Evolutionary conservation across 1,140 invertebrate genomes (phyloP).

Genomic region (Pogonomyrmex barbatus): DNA sequence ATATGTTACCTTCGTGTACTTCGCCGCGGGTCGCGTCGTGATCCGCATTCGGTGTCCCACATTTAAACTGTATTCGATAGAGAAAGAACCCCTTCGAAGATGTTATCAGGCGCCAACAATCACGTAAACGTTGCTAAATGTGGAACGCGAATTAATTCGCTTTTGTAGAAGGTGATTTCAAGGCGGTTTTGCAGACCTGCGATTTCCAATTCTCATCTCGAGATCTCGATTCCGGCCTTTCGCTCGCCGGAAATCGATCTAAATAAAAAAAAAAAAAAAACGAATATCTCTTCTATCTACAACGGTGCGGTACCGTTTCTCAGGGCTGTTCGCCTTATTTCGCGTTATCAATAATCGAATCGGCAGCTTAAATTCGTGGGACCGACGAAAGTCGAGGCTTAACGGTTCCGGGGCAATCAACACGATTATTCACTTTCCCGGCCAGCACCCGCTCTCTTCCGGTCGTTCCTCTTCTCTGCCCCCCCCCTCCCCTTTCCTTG

Average conservation of each 20-base stretch:
- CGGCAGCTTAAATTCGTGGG: not conserved
- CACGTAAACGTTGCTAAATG: not conserved
- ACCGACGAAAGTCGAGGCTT: conserved; percentile 18
- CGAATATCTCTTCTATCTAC: conserved; percentile 16
- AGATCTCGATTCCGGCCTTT: not conserved
- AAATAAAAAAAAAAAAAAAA: not conserved
- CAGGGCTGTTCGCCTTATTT: conserved; percentile 19
- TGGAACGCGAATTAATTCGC: conserved; percentile 19
- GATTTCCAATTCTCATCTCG: not conserved
- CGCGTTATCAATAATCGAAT: conserved; percentile 45
- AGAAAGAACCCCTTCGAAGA: not conserved
- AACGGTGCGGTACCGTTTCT: not conserved
- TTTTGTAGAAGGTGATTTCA: not conserved
- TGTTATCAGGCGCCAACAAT: conserved; percentile 1
- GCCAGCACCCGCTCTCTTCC: conserved; percentile 36
- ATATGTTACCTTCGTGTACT: not conserved
- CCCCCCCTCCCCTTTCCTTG: not conserved
- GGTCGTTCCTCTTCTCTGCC: not conserved
- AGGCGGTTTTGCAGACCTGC: not conserved
- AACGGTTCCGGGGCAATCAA: conserved; percentile 29
- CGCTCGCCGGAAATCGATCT: not conserved
- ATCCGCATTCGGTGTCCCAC: not conserved
- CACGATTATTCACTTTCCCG: conserved; percentile 41
- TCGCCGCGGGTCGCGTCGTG: not conserved
- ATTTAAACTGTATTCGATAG: conserved; percentile 18